Percentiles rank a stretch among this genome's conserved stretches.
Conservation (phyloP, 2,888 invertebrate genomes). For the Tenthredo distinguenda region DNA sequence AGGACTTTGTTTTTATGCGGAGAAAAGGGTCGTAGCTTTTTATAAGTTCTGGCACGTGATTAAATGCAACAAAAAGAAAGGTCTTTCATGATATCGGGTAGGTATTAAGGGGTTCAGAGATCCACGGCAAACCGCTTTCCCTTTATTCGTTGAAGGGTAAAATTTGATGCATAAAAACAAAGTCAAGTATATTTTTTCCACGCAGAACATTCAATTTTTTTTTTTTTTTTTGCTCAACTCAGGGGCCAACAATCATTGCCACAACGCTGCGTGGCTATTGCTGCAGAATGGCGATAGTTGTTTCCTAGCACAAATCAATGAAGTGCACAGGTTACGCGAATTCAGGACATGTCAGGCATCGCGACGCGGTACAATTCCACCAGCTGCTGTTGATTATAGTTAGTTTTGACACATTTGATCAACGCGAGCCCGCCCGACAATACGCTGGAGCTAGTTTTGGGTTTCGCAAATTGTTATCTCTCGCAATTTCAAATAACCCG, state of each 20-base stretch:
- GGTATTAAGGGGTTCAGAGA: background rate
- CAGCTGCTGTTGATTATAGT: constrained; percentile 44
- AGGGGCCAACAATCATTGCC: background rate
- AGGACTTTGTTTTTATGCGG: constrained; percentile 45
- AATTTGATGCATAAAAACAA: constrained; percentile 30
- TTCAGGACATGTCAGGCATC: constrained; percentile 15
- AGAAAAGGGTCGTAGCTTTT: constrained; percentile 24
- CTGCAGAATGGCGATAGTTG: constrained; percentile 19
- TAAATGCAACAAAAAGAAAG: constrained; percentile 37
- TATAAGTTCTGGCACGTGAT: constrained; percentile 42
- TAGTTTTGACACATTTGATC: constrained; percentile 46
- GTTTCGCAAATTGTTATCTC: constrained; percentile 37
- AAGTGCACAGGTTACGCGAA: constrained; percentile 33
- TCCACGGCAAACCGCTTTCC: constrained; percentile 15
- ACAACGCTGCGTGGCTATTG: background rate
- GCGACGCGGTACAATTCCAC: constrained; percentile 36
- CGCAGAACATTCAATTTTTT: background rate
- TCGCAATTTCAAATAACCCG: constrained; percentile 29
- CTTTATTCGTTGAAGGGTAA: background rate
- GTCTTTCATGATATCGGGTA: constrained; percentile 30
- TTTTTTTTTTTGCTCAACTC: background rate
- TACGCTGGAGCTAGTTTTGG: constrained; percentile 34
- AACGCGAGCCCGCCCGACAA: constrained; percentile 12
- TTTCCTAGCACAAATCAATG: constrained; percentile 29
- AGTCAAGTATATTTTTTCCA: background rate